Conservation (phyloP, 2,113 vertebrate species). For the Pseudorhombus dupliciocellatus region DNA sequence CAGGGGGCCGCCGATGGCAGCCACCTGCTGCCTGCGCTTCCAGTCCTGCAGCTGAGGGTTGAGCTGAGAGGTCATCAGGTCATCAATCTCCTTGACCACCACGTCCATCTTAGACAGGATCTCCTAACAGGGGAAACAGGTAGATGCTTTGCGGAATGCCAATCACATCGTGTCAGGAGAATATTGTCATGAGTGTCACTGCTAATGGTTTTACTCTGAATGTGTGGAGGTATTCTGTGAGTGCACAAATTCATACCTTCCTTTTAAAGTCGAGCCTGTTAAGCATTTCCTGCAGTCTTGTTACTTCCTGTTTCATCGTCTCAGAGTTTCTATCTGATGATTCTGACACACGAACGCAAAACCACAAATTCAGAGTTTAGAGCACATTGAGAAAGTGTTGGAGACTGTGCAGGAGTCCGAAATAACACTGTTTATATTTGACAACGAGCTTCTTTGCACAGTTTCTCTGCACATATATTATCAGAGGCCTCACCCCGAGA, state of each 20-base stretch:
- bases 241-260: conserved; percentile 80
- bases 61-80: conserved; percentile 88
- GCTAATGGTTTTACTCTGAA: neutral
- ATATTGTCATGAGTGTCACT: neutral
- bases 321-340: conserved; percentile 86
- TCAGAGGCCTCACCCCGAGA: conserved; percentile 84
- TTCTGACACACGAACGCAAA: conserved; percentile 77
- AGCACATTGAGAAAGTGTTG: too few species aligned
- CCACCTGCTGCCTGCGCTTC: conserved; percentile 93
- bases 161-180: neutral
- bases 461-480: neutral
- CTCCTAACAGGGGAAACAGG: conserved; percentile 81
- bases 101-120: conserved; percentile 89
- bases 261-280: conserved; percentile 94
- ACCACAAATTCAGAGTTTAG: neutral
- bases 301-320: conserved; percentile 90
- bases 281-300: conserved; percentile 93
- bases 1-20: conserved; percentile 92
- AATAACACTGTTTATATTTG: neutral
- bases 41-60: conserved; percentile 91
- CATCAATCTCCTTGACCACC: conserved; percentile 89
- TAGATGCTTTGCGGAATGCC: neutral
- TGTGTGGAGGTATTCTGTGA: too few species aligned
- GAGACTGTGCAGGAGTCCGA: neutral
- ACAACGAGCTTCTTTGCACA: neutral